Conservation (phyloP, 2,888 invertebrate species). For the Andrena hattorfiana region DNA sequence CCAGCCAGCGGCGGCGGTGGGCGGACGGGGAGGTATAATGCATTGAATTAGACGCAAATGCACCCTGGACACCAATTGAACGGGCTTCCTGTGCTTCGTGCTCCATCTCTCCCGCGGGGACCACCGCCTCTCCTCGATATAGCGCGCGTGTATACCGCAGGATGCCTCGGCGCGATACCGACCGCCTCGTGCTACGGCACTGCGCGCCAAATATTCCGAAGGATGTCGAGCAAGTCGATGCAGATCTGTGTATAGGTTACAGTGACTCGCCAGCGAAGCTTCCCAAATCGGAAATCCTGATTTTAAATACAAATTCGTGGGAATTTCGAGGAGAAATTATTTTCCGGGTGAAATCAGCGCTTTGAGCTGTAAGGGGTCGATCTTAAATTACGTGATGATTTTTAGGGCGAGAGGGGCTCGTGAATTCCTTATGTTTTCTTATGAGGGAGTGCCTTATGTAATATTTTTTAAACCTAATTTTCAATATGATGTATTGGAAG, state of each 20-base stretch:
- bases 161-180: conserved; percentile 63
- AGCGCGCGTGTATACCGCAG: conserved; percentile 63
- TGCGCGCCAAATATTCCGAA: conserved; percentile 11
- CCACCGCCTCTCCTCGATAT: conserved; percentile 72
- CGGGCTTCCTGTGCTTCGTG: conserved; percentile 80
- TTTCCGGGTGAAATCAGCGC: too few species aligned
- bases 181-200: conserved; percentile 16
- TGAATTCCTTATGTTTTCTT: too few species aligned
- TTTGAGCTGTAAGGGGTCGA: too few species aligned
- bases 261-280: too few species aligned
- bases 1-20: conserved; percentile 60
- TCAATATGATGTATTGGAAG: too few species aligned
- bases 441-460: too few species aligned
- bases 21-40: conserved; percentile 83
- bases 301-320: too few species aligned
- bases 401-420: too few species aligned
- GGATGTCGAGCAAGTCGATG: not conserved
- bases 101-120: conserved; percentile 81
- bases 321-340: too few species aligned
- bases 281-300: too few species aligned
- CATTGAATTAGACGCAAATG: conserved; percentile 88
- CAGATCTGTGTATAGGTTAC: not conserved
- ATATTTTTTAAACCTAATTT: too few species aligned
- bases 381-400: too few species aligned
- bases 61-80: conserved; percentile 84